Evolutionary conservation across 2,113 vertebrate genomes (phyloP), one percentile per base, ranked within the genome.

Genomic region (Sisor rabdophorus): DNA sequence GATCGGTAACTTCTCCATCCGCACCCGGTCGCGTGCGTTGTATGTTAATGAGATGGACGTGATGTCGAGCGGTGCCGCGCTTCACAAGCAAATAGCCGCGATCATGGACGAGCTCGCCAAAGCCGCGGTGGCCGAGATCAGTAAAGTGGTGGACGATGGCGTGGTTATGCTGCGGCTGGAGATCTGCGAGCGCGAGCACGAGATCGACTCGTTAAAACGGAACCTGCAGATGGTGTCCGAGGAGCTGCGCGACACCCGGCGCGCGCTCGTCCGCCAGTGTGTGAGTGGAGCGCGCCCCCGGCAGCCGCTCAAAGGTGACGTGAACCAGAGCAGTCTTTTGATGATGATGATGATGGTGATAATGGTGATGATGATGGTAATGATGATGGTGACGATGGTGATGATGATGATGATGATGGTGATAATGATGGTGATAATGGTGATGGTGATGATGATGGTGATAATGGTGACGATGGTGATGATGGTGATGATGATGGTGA

Each of bases 91-190:
- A 47, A 81, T 85, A 15, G 82, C 80, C 0, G 78, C 81, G 24
- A 70, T 85, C 56, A 83, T 85, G 75, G 84, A 85, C 73, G 77
- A 80, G 28, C 75, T 85, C 13, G 75, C 84, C 20, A 83, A 83
- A 59, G 84, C 84, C 6, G 84, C 84, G 54, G 77, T 82, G 48
- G 77, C 77, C n/a, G 84, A 85, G 50, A 85, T 85, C 20, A 82
- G 82, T 28, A 80, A 79, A 70, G 71, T 83, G 50, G 82, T 85
- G 63, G 82, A 83, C 13, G 82, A 83, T 16, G 82, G 84, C 63
- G 79, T 82, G 36, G 63, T 67, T 1, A 73, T 83, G 64, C 52
- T 85, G 11, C 77, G 73, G 12, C 56, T 85, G 20, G 81, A 85
- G 75, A 80, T 83, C 48, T 82, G 77, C 17, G 81, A 85, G 72